A percentile compares a stretch with the other conserved stretches of the same genome.
These are phyloP conservation scores for Chouioia cunea DNA, from an alignment of 2,888 invertebrate species.

Conservation along the genomic window DNA sequence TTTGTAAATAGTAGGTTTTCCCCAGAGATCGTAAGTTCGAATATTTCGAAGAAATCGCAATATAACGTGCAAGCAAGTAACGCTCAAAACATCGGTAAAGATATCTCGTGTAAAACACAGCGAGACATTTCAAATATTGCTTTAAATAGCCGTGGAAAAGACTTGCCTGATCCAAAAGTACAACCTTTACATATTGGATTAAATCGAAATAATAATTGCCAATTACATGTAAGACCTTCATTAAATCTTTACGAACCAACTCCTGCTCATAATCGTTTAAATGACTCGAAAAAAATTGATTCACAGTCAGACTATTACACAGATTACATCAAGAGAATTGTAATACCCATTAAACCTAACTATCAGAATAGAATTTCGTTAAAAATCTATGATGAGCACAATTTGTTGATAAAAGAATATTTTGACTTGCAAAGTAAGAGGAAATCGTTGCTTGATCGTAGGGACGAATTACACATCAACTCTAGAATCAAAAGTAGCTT, in stretches of 20 bases:
- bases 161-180: constrained; percentile 24
- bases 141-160: background rate
- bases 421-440: constrained; percentile 90
- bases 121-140: background rate
- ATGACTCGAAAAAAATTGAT: constrained; percentile 54
- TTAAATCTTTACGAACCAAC: constrained; percentile 73
- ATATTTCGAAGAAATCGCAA: constrained; percentile 7
- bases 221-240: constrained; percentile 54
- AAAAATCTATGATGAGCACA: constrained; percentile 89
- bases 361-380: constrained; percentile 81
- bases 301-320: constrained; percentile 76
- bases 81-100: background rate
- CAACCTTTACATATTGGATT: constrained; percentile 76
- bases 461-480: constrained; percentile 77
- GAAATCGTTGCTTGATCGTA: constrained; percentile 83
- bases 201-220: constrained; percentile 76
- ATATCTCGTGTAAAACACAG: background rate
- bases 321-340: constrained; percentile 83
- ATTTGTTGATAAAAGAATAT: constrained; percentile 88
- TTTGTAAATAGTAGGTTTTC: constrained; percentile 55
- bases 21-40: constrained; percentile 53
- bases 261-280: constrained; percentile 74
- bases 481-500: constrained; percentile 70
- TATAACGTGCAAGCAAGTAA: background rate
- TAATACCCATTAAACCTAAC: constrained; percentile 88